phyloP scores from a whole-genome alignment of 2,797 vertebrate genomes.

The Sciaenops ocellatus region DNA sequence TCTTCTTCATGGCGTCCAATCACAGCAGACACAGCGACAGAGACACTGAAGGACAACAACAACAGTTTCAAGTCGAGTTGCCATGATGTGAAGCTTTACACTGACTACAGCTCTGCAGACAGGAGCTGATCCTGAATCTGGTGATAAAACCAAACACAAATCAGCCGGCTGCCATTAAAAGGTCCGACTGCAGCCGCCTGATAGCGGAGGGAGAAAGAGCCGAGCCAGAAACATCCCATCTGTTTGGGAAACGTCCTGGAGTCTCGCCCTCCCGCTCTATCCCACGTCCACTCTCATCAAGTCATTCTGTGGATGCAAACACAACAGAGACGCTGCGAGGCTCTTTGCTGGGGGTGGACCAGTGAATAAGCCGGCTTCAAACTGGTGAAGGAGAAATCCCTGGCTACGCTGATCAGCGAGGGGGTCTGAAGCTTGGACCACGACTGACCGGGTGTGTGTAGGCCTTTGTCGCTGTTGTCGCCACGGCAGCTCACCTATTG shows the following conservation, averaged over 20 bases:
- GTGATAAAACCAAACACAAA: conserved; percentile 43
- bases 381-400: conserved; percentile 33
- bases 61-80: too few species aligned
- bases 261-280: conserved; percentile 45
- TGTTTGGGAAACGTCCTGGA: conserved; percentile 31
- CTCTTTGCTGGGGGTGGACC: conserved; percentile 50
- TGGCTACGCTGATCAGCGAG: conserved; percentile 53
- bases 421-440: conserved; percentile 60
- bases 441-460: conserved; percentile 29
- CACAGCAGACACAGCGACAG: too few species aligned
- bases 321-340: conserved; percentile 21
- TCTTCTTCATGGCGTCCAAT: too few species aligned
- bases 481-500: conserved; percentile 77
- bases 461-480: conserved; percentile 73
- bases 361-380: conserved; percentile 41
- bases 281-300: conserved; percentile 71
- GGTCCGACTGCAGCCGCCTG: conserved; percentile 32
- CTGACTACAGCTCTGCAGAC: neutral
- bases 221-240: conserved; percentile 47
- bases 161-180: conserved; percentile 28
- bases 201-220: conserved; percentile 31
- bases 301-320: conserved; percentile 46
- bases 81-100: too few species aligned
- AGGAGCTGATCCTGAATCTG: neutral
- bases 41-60: too few species aligned